These are phyloP conservation scores for Stenodera caucasica DNA, from an alignment of 2,888 invertebrate species.

Conservation along the genomic window DNA sequence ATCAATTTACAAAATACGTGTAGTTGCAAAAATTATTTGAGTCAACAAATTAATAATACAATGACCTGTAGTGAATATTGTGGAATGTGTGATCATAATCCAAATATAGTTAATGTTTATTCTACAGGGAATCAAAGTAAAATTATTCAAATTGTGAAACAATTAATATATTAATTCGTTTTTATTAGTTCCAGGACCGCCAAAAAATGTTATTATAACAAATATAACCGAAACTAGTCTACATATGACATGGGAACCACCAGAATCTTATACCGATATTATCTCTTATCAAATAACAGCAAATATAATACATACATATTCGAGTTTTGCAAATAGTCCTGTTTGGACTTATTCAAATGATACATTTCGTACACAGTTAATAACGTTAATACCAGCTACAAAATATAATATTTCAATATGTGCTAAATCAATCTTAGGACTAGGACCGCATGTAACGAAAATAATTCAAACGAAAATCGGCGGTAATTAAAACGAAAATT, in stretches of 20 bases:
- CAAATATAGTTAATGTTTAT: constrained; percentile 42
- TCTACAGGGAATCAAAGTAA: constrained; percentile 42
- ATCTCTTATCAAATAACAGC: constrained; percentile 63
- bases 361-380: constrained; percentile 61
- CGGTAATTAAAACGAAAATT: constrained; percentile 40
- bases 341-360: constrained; percentile 65
- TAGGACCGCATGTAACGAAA: constrained; percentile 62
- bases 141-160: constrained; percentile 3
- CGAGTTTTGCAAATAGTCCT: constrained; percentile 58
- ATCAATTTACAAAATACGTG: constrained; percentile 39
- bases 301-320: constrained; percentile 61
- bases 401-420: constrained; percentile 73
- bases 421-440: constrained; percentile 64
- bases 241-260: constrained; percentile 62
- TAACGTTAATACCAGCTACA: constrained; percentile 73
- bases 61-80: constrained; percentile 35
- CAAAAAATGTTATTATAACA: constrained; percentile 61
- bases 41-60: constrained; percentile 41
- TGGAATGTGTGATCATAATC: constrained; percentile 34
- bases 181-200: constrained; percentile 67
- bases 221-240: constrained; percentile 68
- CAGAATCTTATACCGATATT: constrained; percentile 60
- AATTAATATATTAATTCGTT: not conserved
- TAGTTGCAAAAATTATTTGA: constrained; percentile 46
- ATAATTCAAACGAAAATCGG: constrained; percentile 73